A percentile compares a stretch with the other conserved stretches of the same genome.
Conservation (phyloP, 2,113 vertebrate genomes). For the Cygnus atratus region DNA sequence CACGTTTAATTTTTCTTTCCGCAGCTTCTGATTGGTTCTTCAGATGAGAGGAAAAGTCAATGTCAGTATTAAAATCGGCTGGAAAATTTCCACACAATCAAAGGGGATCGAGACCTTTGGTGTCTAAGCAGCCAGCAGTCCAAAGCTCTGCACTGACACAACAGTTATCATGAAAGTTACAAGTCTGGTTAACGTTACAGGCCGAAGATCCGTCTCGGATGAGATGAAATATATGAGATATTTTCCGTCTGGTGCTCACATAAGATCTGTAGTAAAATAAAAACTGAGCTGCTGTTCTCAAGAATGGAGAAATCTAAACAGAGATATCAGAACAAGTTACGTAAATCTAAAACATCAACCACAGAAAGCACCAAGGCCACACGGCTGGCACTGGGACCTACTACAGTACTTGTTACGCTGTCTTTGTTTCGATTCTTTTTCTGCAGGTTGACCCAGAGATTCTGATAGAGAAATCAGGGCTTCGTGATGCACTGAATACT, state of each 20-base stretch:
- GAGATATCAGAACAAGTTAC: background rate
- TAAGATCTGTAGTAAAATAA: background rate
- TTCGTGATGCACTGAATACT: background rate
- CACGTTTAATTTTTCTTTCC: background rate
- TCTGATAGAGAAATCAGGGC: background rate
- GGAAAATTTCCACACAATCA: background rate
- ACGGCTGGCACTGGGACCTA: background rate
- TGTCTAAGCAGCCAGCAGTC: background rate
- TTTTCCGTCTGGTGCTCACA: background rate
- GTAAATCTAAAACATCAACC: background rate
- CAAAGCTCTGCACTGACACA: background rate
- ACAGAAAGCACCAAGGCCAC: background rate
- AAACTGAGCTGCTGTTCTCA: background rate
- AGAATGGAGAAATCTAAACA: background rate
- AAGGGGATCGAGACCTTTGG: background rate
- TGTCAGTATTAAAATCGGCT: background rate
- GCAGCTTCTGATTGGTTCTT: background rate
- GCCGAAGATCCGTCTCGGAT: background rate
- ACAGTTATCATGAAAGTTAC: background rate
- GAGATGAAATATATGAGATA: background rate
- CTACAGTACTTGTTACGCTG: rapidly evolving
- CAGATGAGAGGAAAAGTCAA: too few relatives aligned
- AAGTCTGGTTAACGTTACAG: background rate
- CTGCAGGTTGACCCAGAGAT: background rate
- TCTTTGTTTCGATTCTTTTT: background rate